Percentiles rank a stretch among this genome's conserved stretches.
These are phyloP conservation scores for Sinella curviseta DNA, from an alignment of 1,140 invertebrate genomes.

Conservation along the genomic window DNA sequence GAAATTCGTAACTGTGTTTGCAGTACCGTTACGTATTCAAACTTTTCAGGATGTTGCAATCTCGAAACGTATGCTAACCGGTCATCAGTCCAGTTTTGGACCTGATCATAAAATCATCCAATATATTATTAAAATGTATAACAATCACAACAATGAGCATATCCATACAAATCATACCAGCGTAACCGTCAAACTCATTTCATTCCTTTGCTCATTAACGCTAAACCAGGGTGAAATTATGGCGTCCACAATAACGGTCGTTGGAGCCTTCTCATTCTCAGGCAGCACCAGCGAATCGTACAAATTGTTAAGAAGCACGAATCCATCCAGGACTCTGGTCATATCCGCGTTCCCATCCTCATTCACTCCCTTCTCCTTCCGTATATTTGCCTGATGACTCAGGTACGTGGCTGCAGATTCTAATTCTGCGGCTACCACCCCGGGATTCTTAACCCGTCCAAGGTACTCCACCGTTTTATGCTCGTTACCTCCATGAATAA, in stretches of 20 bases:
- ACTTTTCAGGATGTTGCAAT: not conserved
- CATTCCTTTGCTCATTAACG: not conserved
- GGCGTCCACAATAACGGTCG: not conserved
- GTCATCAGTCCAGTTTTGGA: constrained; percentile 1
- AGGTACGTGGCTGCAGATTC: not conserved
- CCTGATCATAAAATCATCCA: too few relatives aligned
- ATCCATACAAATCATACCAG: too few relatives aligned
- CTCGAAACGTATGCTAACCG: not conserved
- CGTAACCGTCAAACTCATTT: not conserved
- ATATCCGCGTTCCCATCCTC: not conserved
- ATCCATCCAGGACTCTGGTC: constrained; percentile 5
- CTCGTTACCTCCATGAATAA: not conserved
- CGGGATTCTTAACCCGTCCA: not conserved
- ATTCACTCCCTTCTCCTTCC: not conserved
- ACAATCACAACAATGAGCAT: too few relatives aligned
- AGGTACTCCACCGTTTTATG: not conserved
- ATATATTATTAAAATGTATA: too few relatives aligned
- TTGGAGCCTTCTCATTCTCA: not conserved
- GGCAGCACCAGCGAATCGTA: not conserved
- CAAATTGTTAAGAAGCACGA: not conserved
- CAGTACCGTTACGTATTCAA: not conserved
- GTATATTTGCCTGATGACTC: not conserved
- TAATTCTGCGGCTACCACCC: not conserved
- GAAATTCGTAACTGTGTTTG: too few relatives aligned
- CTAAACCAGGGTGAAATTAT: not conserved